phyloP scores from a whole-genome alignment of 2,797 vertebrate genomes.

The Spondyliosoma cantharus region DNA sequence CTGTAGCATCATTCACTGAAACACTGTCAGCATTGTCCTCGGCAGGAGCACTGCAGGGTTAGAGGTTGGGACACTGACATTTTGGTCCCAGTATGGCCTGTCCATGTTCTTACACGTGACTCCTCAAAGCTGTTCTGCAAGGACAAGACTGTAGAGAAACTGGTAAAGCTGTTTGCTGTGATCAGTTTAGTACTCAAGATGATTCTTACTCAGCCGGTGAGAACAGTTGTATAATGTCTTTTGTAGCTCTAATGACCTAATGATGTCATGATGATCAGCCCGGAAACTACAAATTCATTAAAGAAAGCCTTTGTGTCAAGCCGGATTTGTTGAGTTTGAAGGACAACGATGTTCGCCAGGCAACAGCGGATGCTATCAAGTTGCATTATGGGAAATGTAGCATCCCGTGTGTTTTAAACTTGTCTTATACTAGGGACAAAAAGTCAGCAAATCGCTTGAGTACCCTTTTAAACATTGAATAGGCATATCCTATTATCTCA shows the following conservation, averaged over 20 bases:
- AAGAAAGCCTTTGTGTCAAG: background rate
- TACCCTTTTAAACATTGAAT: background rate
- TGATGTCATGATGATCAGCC: background rate
- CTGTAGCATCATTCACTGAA: slow-evolving; percentile 60
- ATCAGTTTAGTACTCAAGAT: background rate
- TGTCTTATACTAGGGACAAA: background rate
- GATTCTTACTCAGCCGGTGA: background rate
- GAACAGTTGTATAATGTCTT: background rate
- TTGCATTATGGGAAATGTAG: slow-evolving; percentile 8
- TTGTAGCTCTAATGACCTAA: background rate
- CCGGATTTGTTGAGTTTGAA: too few relatives aligned
- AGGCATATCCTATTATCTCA: background rate
- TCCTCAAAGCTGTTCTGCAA: background rate
- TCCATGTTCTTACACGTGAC: slow-evolving; percentile 2
- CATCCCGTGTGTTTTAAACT: background rate
- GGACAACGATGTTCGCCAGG: too few relatives aligned
- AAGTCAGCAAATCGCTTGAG: background rate
- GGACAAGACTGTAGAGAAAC: background rate
- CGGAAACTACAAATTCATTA: background rate
- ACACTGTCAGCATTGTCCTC: slow-evolving; percentile 67
- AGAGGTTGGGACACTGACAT: slow-evolving; percentile 30
- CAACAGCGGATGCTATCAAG: background rate
- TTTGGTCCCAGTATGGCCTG: slow-evolving; percentile 14
- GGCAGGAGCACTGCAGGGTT: slow-evolving; percentile 35
- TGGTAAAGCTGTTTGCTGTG: background rate